Evolutionary conservation across 1,140 invertebrate species (phyloP).

Genomic region (Centruroides sculpturatus): DNA sequence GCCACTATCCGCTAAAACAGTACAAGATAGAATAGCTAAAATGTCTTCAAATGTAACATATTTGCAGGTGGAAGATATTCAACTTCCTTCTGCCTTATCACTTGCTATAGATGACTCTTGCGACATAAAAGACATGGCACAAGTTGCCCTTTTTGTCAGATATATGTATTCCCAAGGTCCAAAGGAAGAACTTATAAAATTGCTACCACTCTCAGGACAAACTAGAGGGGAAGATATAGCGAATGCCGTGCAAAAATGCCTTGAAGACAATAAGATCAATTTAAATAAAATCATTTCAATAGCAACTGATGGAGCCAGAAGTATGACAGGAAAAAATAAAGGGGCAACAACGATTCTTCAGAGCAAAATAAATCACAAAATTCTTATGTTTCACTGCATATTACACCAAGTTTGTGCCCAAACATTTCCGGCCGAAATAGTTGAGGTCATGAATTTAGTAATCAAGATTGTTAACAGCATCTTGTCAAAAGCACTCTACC

Average conservation of each 20-base stretch:
- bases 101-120: not conserved
- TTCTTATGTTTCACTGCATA: constrained; percentile 3
- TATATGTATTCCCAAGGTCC: constrained; percentile 1
- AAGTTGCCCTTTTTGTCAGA: not conserved
- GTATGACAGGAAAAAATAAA: constrained; percentile 3
- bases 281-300: constrained; percentile 1
- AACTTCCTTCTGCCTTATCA: constrained; percentile 1
- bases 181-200: no score
- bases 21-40: no score
- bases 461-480: constrained; percentile 25
- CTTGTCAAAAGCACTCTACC: constrained; percentile 21
- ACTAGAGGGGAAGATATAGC: no score
- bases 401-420: constrained; percentile 6
- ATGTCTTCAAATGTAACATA: no score
- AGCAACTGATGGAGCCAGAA: constrained; percentile 1
- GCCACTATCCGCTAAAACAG: no score
- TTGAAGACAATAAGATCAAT: not conserved
- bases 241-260: no score
- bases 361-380: constrained; percentile 3
- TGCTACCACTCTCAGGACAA: no score
- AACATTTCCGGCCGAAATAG: constrained; percentile 6
- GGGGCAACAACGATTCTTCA: not conserved
- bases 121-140: constrained; percentile 5
- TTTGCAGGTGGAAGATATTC: no score
- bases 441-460: constrained; percentile 2